Conservation (phyloP, 1,140 invertebrate genomes). For the Anthonomus grandis region DNA sequence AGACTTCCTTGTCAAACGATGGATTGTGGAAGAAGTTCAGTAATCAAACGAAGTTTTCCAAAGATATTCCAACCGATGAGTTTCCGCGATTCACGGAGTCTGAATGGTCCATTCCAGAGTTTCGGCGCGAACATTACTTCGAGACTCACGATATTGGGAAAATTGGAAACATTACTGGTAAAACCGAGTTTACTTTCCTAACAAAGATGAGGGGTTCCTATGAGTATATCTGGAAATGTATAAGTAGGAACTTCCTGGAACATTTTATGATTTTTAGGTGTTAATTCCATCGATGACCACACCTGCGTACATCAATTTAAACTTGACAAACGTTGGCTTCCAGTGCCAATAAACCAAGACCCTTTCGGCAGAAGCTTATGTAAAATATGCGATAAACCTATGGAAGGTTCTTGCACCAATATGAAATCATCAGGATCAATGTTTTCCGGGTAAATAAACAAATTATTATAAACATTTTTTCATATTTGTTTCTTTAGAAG, state of each 20-base stretch:
- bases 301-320: constrained; percentile 29
- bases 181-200: neutral
- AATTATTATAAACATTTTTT: neutral
- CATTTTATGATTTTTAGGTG: constrained; percentile 4
- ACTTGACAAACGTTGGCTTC: constrained; percentile 18
- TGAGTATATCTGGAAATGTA: neutral
- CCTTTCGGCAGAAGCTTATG: constrained; percentile 27
- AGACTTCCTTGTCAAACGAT: neutral
- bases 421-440: constrained; percentile 5
- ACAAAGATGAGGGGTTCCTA: no score
- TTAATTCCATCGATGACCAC: constrained; percentile 5
- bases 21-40: neutral
- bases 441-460: constrained; percentile 17
- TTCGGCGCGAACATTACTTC: constrained; percentile 28
- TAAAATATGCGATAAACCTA: constrained; percentile 29
- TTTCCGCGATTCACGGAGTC: constrained; percentile 1
- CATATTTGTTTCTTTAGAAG: constrained; percentile 10
- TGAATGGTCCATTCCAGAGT: constrained; percentile 12
- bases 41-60: neutral
- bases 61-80: constrained; percentile 8
- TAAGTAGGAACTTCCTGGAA: neutral
- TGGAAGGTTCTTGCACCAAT: constrained; percentile 24
- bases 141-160: constrained; percentile 29
- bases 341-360: constrained; percentile 24
- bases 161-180: constrained; percentile 1